These are phyloP conservation scores for Meloe dianella DNA, from an alignment of 2,888 invertebrate genomes.

Conservation along the genomic window DNA sequence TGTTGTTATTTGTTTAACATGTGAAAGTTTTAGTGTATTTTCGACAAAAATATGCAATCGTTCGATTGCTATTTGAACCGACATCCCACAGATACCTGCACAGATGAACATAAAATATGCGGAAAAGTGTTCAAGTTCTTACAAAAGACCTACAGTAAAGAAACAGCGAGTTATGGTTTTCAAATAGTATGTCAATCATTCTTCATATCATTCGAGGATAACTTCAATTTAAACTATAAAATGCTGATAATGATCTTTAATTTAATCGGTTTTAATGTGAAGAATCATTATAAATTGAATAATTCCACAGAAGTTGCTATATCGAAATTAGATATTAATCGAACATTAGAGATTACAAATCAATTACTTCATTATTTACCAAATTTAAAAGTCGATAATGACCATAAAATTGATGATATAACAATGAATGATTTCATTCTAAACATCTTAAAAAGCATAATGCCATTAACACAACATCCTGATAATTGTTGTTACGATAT, in stretches of 20 bases:
- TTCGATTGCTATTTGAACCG: constrained; percentile 36
- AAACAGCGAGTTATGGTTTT: constrained; percentile 33
- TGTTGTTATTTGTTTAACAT: constrained; percentile 16
- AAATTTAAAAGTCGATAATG: constrained; percentile 36
- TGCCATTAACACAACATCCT: constrained; percentile 40
- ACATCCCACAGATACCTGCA: constrained; percentile 30
- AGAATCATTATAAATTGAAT: constrained; percentile 37
- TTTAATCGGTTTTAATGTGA: constrained; percentile 48
- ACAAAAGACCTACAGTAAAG: constrained; percentile 25
- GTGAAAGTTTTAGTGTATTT: constrained; percentile 41
- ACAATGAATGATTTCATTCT: constrained; percentile 46
- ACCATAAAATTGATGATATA: constrained; percentile 42
- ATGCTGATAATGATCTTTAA: constrained; percentile 46
- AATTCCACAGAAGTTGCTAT: constrained; percentile 29
- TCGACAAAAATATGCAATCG: constrained; percentile 35
- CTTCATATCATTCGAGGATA: constrained; percentile 36
- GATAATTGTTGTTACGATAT: constrained; percentile 45
- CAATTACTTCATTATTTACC: constrained; percentile 40
- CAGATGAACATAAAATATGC: constrained; percentile 33
- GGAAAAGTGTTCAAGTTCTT: constrained; percentile 43
- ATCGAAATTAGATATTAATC: constrained; percentile 28
- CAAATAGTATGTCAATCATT: constrained; percentile 49
- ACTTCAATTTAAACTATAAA: constrained; percentile 44
- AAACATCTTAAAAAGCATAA: constrained; percentile 45
- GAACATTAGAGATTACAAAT: constrained; percentile 43